Evolutionary conservation across 2,797 vertebrate species (phyloP), one percentile per base, ranked within the genome.

Genomic region (Gambusia yucatana): DNA sequence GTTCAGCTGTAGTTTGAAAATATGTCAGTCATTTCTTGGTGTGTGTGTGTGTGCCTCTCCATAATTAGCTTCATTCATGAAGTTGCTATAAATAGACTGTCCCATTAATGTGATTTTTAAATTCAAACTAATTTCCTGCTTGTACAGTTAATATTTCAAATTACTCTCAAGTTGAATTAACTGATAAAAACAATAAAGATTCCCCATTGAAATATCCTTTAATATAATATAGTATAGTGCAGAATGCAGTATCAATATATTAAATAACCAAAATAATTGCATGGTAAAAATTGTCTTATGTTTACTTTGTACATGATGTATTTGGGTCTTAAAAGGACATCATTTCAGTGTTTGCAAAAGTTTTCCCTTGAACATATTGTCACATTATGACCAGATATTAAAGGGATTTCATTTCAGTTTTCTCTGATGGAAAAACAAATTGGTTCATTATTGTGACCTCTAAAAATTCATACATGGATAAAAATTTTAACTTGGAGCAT

Each of bases 1-100:
- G 80, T 93, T 84, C 83, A 79, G 77, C 83, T 82, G 55, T 82
- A 77, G 82, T 79, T 77, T 65, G 41, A 87, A 87, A 82, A 80
- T 47, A 7, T 85, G 85, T 73, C 87, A 88, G 44, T 93, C 80
- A 87, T 77, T 78, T 86, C 76, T 70, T 72, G 59, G 25, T 55
- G 63, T 71, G 63, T 79, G 25, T 55, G 67, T 69, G 25, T 46
- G 28, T 0, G 4, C 28, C 28, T 41, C 72, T 67, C 47, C 72
- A 57, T 86, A 59, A 85, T 80, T 80, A 77, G 6, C 79, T 88
- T 82, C 41, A 77, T 86, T 80, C 73, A 80, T n/a, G 70, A 43
- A 72, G 59, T 82, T 52, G 82, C 52, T 59, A 41, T 30, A 72
- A 61, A 39, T 75, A 75, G 71, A 50, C 44, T 0, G 50, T 72